Percentiles rank a stretch among this genome's conserved stretches.
Conservation (phyloP, 1,140 invertebrate species). For the Callitettix versicolor region DNA sequence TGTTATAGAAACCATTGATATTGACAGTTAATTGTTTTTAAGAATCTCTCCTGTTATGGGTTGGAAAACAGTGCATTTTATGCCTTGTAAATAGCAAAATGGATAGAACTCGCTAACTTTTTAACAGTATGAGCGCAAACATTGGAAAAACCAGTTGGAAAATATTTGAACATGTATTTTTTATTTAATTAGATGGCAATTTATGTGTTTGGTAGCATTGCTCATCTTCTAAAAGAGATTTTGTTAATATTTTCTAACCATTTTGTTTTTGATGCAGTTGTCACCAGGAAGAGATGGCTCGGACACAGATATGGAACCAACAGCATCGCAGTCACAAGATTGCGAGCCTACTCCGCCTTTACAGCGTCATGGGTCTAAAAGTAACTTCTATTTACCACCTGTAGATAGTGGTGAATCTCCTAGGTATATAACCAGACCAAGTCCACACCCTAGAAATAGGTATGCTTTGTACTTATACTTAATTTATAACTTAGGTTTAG, state of each 20-base stretch:
- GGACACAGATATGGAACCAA: conserved; percentile 70
- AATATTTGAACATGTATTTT: neutral
- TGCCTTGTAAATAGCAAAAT: too few species aligned
- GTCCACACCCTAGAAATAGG: conserved; percentile 54
- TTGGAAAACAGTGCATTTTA: too few species aligned
- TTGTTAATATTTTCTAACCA: neutral
- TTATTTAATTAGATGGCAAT: too few species aligned
- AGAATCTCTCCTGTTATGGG: too few species aligned
- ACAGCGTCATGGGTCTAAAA: conserved; percentile 81
- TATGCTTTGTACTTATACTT: neutral
- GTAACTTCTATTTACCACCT: conserved; percentile 79
- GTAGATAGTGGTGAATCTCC: conserved; percentile 45
- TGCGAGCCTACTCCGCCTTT: conserved; percentile 86
- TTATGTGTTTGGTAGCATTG: too few species aligned
- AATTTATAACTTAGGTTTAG: neutral
- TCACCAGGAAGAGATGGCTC: conserved; percentile 62
- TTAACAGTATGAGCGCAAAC: too few species aligned
- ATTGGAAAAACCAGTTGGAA: too few species aligned
- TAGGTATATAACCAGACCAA: conserved; percentile 48
- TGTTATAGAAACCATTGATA: too few species aligned
- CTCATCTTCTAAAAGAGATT: too few species aligned
- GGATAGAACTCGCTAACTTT: too few species aligned
- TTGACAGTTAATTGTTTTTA: too few species aligned
- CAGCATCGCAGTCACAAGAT: conserved; percentile 81
- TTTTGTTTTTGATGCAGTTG: conserved; percentile 39